These are phyloP conservation scores for Netelia fuscicornis DNA, from an alignment of 2,888 invertebrate species.

Conservation along the genomic window DNA sequence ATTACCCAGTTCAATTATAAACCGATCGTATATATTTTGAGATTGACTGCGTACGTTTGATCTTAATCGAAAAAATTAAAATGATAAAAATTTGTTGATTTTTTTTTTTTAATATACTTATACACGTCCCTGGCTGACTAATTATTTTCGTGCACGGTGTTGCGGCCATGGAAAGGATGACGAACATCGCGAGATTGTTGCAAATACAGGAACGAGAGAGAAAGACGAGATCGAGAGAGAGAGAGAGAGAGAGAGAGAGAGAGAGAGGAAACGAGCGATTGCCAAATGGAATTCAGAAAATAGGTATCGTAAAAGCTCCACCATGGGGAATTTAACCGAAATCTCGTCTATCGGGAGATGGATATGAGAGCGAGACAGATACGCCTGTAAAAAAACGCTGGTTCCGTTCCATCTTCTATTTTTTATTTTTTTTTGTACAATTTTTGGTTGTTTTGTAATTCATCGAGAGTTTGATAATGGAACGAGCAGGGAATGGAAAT, in stretches of 20 bases:
- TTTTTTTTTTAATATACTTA: not conserved
- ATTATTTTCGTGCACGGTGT: slow-evolving; percentile 2
- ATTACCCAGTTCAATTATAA: not conserved
- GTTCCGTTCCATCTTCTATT: slow-evolving; percentile 28
- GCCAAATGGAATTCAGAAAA: slow-evolving; percentile 45
- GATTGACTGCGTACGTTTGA: too few relatives aligned
- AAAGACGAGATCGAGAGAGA: slow-evolving; percentile 10
- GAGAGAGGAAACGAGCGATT: slow-evolving; percentile 22
- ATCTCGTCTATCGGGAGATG: slow-evolving; percentile 49
- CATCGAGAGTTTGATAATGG: slow-evolving; percentile 25
- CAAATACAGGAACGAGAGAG: not conserved
- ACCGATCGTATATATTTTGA: too few relatives aligned
- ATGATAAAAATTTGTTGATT: too few relatives aligned
- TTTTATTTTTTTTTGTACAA: not conserved
- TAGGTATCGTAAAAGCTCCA: slow-evolving; percentile 30
- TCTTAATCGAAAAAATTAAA: too few relatives aligned
- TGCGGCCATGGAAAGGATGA: slow-evolving; percentile 11
- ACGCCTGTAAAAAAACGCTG: slow-evolving; percentile 13
- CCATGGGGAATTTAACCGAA: slow-evolving; percentile 45
- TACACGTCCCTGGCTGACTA: not conserved
- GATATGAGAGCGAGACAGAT: slow-evolving; percentile 33
- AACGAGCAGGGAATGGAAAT: slow-evolving; percentile 1
- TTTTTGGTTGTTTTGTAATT: slow-evolving; percentile 33
- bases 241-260: slow-evolving; percentile 17
- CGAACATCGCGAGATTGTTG: slow-evolving; percentile 26